These are phyloP conservation scores for Heliconius melpomene DNA, from an alignment of 1,140 invertebrate genomes.

Conservation along the genomic window DNA sequence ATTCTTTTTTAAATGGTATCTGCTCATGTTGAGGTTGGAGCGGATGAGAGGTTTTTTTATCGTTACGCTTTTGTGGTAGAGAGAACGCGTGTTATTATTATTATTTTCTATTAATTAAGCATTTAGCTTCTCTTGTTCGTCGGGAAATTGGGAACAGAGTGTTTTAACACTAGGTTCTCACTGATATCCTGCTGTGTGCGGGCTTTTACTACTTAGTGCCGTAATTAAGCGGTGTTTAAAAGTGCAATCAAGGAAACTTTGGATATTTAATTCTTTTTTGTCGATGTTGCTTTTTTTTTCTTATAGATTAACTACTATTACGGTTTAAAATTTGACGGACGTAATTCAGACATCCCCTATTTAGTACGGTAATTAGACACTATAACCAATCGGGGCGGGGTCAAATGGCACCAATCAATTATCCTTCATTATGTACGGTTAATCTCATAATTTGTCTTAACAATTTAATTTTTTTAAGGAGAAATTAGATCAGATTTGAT, in stretches of 20 bases:
- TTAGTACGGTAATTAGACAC: slow-evolving; percentile 59
- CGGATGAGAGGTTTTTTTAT: slow-evolving; percentile 1
- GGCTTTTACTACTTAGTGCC: too few relatives aligned
- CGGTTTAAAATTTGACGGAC: slow-evolving; percentile 33
- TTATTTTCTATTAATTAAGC: neutral
- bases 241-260: neutral
- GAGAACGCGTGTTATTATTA: neutral
- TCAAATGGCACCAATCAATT: slow-evolving; percentile 61
- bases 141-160: too few relatives aligned
- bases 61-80: neutral
- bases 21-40: neutral
- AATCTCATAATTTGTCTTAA: slow-evolving; percentile 7
- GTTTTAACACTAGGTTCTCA: too few relatives aligned
- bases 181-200: too few relatives aligned
- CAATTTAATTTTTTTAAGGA: neutral
- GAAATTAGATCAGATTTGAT: neutral
- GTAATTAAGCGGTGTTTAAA: neutral
- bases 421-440: slow-evolving; percentile 32
- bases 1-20: slow-evolving; percentile 4
- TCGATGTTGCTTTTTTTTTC: neutral
- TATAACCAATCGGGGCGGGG: slow-evolving; percentile 54
- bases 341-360: slow-evolving; percentile 53
- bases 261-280: neutral
- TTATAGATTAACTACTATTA: neutral
- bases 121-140: neutral